Base-by-base conservation (phyloP, 2,113 vertebrate genomes). In the Etia nguti region DNA sequence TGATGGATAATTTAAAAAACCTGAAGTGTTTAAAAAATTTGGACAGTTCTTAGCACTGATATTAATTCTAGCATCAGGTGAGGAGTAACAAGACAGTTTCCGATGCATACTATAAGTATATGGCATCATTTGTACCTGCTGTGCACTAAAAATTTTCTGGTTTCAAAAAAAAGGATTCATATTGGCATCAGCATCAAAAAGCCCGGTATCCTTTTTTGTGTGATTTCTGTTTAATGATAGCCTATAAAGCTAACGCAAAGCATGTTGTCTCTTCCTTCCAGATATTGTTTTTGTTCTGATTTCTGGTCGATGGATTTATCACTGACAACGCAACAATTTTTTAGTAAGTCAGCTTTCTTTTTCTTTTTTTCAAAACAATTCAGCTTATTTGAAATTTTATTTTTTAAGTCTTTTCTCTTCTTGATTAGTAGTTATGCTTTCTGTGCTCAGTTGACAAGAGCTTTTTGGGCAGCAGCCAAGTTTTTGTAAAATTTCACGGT, bases 261-360 rank as follows among this genome's bases (percentile, higher is more conserved):
- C 16, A 11, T 87, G 60, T 60, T 83, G n/a, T 92, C 55, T 90
- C 55, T 85, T 75, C 29, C 82, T 80, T 84, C 2, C 92, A 93
- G 93, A 79, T 89, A 77, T 73, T 82, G 56, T 88, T 88, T 92
- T 90, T 88, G 87, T 90, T 89, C 84, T 89, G 88, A 88, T 90
- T 80, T 90, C 83, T 93, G 93, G 94, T 95, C 62, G 87, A 96
- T 96, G 94, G 94, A 96, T 94, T 93, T 94, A 91, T 91, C 91
- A 94, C 91, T 92, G 82, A 89, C 85, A 84, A 91, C 84, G 92
- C 92, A 93, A 89, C 86, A 86, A 86, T 83, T 94, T 90, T 92
- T 95, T 90, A 93, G 94, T 96, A 93, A 95, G 94, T 94, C 36
- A 22, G 26, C 36, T 31, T 82, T 16, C 8, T 46, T 68, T 81